Conservation (phyloP, 2,797 vertebrate genomes). For the Sebastes wilsoni region DNA sequence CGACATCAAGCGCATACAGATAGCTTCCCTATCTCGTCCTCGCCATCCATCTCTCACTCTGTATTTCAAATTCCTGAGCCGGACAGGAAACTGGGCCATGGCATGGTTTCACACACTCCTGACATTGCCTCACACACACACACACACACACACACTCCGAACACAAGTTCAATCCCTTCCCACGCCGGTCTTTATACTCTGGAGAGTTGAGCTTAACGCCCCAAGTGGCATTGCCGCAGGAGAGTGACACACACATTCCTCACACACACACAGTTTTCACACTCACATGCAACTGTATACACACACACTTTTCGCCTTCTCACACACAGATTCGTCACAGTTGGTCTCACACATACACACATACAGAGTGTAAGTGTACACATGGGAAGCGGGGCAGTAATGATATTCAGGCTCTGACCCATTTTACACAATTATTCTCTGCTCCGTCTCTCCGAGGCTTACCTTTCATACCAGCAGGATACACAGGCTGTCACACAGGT, state of each 20-base stretch:
- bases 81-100: conserved; percentile 52
- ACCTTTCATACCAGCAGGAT: conserved; percentile 64
- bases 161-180: conserved; percentile 30
- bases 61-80: conserved; percentile 21
- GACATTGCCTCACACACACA: background rate
- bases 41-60: background rate
- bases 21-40: conserved; percentile 1
- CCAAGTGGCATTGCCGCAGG: conserved; percentile 11
- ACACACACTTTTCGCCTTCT: background rate
- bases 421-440: conserved; percentile 78
- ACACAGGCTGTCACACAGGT: conserved; percentile 57
- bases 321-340: conserved; percentile 40
- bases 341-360: conserved; percentile 26
- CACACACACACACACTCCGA: background rate
- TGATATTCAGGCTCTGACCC: conserved; percentile 81
- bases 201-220: conserved; percentile 43
- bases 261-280: background rate
- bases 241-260: conserved; percentile 4
- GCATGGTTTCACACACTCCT: conserved; percentile 34
- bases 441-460: conserved; percentile 65
- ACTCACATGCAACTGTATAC: background rate
- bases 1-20: conserved; percentile 37
- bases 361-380: conserved; percentile 19
- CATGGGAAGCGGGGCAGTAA: conserved; percentile 52
- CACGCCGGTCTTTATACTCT: conserved; percentile 26